Evolutionary conservation across 2,888 invertebrate species (phyloP).

Genomic region (Thymelicus acteon): DNA sequence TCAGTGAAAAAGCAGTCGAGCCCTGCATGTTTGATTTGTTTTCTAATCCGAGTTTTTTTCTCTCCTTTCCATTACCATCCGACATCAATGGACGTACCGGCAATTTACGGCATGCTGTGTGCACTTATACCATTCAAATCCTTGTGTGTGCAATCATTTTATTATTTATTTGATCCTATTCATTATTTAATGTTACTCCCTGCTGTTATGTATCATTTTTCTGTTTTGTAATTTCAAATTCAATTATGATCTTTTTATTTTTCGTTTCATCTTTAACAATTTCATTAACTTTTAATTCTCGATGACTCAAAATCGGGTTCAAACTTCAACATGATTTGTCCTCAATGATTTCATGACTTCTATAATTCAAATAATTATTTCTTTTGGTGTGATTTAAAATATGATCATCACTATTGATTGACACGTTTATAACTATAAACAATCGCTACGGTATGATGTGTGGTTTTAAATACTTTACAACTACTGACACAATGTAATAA

Average conservation of each 20-base stretch:
- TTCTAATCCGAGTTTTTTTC: constrained; percentile 42
- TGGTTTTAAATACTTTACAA: neutral
- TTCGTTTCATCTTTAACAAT: neutral
- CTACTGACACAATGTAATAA: neutral
- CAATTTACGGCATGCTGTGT: constrained; percentile 36
- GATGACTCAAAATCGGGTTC: neutral
- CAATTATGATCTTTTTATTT: neutral
- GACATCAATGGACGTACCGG: constrained; percentile 29
- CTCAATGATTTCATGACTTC: neutral
- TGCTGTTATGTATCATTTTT: neutral
- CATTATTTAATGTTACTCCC: neutral
- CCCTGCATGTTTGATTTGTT: constrained; percentile 40
- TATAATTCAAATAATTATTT: neutral
- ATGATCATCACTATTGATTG: neutral
- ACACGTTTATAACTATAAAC: neutral
- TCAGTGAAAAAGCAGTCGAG: constrained; percentile 42
- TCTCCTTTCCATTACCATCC: constrained; percentile 36
- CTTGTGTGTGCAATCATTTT: constrained; percentile 23
- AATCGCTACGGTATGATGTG: neutral
- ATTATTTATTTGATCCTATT: constrained; percentile 15
- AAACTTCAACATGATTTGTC: neutral
- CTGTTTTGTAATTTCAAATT: too few relatives aligned
- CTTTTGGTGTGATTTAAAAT: constrained; percentile 1
- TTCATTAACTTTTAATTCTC: neutral
- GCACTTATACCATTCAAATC: constrained; percentile 25